phyloP scores from a whole-genome alignment of 2,888 invertebrate genomes.

The Prosapia bicincta region DNA sequence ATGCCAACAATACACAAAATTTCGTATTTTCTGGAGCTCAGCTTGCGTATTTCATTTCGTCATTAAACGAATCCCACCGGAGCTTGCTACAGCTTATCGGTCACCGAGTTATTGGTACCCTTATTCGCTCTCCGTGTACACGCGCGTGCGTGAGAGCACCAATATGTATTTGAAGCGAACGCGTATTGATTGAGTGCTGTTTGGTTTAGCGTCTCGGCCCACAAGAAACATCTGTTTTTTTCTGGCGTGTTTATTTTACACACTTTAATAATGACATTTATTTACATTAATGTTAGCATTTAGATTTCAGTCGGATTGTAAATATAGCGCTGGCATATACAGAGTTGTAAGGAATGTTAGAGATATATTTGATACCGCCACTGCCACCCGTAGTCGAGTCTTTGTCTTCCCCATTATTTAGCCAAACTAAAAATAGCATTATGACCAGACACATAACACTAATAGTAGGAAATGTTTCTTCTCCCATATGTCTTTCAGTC shows the following conservation, averaged over 20 bases:
- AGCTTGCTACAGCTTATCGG: too few relatives aligned
- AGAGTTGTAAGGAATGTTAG: conserved; percentile 6
- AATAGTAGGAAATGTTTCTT: conserved; percentile 22
- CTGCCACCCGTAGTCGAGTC: neutral
- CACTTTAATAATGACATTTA: neutral
- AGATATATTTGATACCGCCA: conserved; percentile 15
- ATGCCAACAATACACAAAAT: too few relatives aligned
- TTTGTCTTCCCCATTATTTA: conserved; percentile 23
- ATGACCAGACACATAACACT: conserved; percentile 17
- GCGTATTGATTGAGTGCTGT: neutral
- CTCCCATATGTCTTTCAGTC: conserved; percentile 20
- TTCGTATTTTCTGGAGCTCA: too few relatives aligned
- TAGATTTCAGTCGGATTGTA: conserved; percentile 6
- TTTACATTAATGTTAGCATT: neutral
- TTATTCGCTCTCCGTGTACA: too few relatives aligned
- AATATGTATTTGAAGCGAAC: neutral
- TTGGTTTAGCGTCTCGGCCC: neutral
- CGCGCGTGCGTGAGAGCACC: neutral
- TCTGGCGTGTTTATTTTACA: neutral
- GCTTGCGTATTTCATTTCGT: too few relatives aligned
- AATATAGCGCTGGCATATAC: conserved; percentile 10
- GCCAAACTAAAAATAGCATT: conserved; percentile 21
- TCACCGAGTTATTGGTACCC: too few relatives aligned
- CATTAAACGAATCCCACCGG: too few relatives aligned
- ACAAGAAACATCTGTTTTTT: neutral